These are phyloP conservation scores for Cephalopholis sonnerati DNA, from an alignment of 2,113 vertebrate species.

Conservation along the genomic window DNA sequence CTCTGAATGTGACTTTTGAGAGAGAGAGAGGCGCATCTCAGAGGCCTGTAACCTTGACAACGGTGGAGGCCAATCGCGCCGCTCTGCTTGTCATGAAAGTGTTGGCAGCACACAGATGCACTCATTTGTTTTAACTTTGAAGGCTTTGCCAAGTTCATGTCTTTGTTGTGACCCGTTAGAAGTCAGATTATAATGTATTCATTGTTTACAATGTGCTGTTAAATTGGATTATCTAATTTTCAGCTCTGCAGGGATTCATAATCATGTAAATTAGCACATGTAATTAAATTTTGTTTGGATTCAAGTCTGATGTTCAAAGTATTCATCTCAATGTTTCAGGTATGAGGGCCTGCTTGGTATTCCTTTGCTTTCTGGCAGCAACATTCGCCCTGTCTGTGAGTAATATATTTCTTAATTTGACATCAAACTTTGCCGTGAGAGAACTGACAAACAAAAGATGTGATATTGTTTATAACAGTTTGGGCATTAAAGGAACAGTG, in stretches of 20 bases:
- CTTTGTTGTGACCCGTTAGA: conserved; percentile 17
- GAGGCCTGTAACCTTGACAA: conserved; percentile 73
- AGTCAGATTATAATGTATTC: conserved; percentile 3
- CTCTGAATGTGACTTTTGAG: conserved; percentile 82
- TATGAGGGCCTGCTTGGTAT: conserved; percentile 78
- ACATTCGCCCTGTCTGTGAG: conserved; percentile 78
- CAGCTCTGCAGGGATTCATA: not conserved
- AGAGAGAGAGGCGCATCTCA: conserved; percentile 69
- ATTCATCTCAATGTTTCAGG: conserved; percentile 58
- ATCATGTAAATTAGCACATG: not conserved
- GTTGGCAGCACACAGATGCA: conserved; percentile 70
- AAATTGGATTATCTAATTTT: not conserved
- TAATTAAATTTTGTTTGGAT: not conserved
- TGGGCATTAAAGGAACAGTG: not conserved
- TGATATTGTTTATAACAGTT: not conserved
- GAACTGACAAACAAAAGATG: not conserved
- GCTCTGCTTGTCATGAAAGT: conserved; percentile 54
- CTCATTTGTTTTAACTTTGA: conserved; percentile 44
- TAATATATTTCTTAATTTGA: conserved; percentile 39
- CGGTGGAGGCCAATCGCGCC: conserved; percentile 51
- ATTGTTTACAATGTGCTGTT: not conserved
- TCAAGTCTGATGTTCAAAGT: not conserved
- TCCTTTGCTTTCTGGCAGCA: conserved; percentile 75
- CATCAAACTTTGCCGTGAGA: not conserved
- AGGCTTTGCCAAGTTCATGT: conserved; percentile 48